Percentiles rank a stretch among this genome's conserved stretches.
These are phyloP conservation scores for Drosophila jambulina DNA, from an alignment of 1,140 invertebrate species.

Conservation along the genomic window DNA sequence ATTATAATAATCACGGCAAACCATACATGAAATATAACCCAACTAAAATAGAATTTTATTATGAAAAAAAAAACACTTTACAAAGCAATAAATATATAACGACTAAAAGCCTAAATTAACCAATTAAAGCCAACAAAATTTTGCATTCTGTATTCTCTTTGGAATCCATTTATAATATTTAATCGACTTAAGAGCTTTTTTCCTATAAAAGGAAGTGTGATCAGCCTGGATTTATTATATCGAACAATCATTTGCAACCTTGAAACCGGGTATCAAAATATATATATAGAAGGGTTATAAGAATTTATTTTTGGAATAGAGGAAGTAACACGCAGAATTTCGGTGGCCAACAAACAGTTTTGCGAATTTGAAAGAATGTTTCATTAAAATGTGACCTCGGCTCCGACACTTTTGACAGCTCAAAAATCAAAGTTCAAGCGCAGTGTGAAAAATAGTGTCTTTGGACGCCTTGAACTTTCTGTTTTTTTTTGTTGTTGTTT, in stretches of 20 bases:
- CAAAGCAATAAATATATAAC: not conserved
- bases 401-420: conserved; percentile 40
- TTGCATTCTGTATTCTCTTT: not conserved
- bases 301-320: conserved; percentile 27
- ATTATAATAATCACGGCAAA: not conserved
- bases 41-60: not conserved
- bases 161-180: not conserved
- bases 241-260: conserved; percentile 9
- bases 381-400: conserved; percentile 47
- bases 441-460: conserved; percentile 16
- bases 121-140: not conserved
- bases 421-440: conserved; percentile 51
- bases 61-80: not conserved
- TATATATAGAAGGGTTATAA: not conserved
- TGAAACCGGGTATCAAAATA: conserved; percentile 2
- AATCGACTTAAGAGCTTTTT: not conserved
- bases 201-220: not conserved
- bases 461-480: conserved; percentile 43
- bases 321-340: conserved; percentile 24
- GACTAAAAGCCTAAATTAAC: not conserved
- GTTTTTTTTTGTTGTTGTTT: not conserved
- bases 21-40: not conserved
- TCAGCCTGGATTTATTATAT: not conserved
- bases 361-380: conserved; percentile 35
- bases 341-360: conserved; percentile 11